Percentiles rank a stretch among this genome's conserved stretches.
Conservation (phyloP, 2,888 invertebrate species). For the Ectemnius cavifrons region DNA sequence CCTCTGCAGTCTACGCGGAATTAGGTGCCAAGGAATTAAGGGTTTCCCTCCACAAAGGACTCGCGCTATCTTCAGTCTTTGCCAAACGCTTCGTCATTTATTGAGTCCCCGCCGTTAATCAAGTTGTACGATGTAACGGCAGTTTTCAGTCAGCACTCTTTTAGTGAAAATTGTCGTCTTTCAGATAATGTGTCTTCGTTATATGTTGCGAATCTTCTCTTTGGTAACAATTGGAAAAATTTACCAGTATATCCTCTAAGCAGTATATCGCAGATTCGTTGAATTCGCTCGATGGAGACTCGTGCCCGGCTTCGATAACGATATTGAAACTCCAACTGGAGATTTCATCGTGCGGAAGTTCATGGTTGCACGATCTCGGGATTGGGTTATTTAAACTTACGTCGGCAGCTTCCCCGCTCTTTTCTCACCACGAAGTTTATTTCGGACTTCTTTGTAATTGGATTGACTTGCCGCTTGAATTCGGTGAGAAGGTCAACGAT, state of each 20-base stretch:
- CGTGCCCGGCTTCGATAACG: conserved; percentile 42
- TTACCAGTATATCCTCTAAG: no score
- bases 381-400: conserved; percentile 65
- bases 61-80: background rate
- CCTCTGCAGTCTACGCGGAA: conserved; percentile 1
- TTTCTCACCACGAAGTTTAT: conserved; percentile 33
- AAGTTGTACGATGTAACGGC: background rate
- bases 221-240: background rate
- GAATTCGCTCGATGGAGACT: no score
- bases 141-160: background rate
- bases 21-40: conserved; percentile 3
- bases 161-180: no score
- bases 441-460: conserved; percentile 23
- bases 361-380: conserved; percentile 1
- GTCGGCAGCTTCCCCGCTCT: background rate
- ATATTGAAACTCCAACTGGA: conserved; percentile 47
- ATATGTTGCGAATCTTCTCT: background rate
- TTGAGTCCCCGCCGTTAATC: background rate
- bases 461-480: conserved; percentile 27
- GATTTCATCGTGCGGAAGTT: conserved; percentile 15
- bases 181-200: background rate
- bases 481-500: conserved; percentile 34
- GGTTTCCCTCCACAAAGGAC: background rate
- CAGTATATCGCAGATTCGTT: no score
- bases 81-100: background rate